Conservation (phyloP, 2,113 vertebrate genomes). For the Bombycilla garrulus region DNA sequence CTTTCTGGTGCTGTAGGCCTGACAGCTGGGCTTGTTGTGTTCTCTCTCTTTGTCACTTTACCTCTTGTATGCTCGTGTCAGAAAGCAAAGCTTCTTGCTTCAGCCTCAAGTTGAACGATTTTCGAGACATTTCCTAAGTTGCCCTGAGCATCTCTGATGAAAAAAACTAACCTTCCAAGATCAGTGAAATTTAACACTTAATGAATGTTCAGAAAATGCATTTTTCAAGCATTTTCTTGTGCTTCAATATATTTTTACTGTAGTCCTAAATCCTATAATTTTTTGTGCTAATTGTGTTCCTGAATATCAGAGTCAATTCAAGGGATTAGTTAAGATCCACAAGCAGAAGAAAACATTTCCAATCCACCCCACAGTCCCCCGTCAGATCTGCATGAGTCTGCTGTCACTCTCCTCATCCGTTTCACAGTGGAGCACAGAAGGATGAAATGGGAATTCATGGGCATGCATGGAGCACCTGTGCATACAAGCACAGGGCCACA, state of each 20-base stretch:
- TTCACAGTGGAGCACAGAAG: background rate
- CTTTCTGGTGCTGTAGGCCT: constrained; percentile 17
- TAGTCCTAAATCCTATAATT: background rate
- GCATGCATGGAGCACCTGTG: accelerated
- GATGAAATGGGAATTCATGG: background rate
- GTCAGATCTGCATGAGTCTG: background rate
- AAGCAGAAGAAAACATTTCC: background rate
- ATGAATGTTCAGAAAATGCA: background rate
- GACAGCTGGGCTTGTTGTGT: background rate
- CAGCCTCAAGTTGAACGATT: background rate
- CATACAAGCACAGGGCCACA: accelerated
- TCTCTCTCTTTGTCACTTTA: background rate
- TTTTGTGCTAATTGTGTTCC: background rate
- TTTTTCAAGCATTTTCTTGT: background rate
- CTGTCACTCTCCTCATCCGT: background rate
- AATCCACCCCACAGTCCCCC: background rate
- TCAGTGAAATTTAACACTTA: background rate
- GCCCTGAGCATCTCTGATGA: background rate
- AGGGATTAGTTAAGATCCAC: background rate
- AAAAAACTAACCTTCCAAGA: background rate
- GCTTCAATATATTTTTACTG: background rate
- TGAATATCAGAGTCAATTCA: background rate
- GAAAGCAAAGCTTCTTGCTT: constrained; percentile 4
- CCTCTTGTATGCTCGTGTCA: background rate
- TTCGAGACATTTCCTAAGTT: background rate